phyloP scores from a whole-genome alignment of 2,888 invertebrate species.

The Macrosoma leucophasiata region DNA sequence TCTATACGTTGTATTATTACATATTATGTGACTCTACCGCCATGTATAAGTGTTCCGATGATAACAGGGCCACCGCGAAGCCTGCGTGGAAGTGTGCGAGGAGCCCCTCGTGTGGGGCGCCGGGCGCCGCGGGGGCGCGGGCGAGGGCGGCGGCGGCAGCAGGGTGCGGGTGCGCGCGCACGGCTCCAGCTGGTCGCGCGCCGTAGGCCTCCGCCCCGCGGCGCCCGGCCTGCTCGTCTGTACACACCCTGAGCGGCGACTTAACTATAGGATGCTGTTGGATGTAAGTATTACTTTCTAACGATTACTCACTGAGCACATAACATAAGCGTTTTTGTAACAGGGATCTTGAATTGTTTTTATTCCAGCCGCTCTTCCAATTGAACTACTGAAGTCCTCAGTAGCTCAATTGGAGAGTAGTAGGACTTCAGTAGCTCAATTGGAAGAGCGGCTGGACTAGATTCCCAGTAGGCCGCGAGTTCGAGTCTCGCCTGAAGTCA shows the following conservation, averaged over 20 bases:
- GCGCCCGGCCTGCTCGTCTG: conserved; percentile 85
- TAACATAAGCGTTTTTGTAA: background rate
- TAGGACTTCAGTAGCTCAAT: too few relatives aligned
- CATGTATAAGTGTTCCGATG: too few relatives aligned
- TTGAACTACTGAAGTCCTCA: too few relatives aligned
- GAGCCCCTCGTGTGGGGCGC: conserved; percentile 80
- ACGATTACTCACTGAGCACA: conserved; percentile 75
- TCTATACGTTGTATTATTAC: too few relatives aligned
- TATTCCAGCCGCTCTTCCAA: too few relatives aligned
- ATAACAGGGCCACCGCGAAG: conserved; percentile 79
- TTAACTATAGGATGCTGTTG: conserved; percentile 83
- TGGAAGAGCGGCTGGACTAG: too few relatives aligned
- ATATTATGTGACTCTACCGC: too few relatives aligned
- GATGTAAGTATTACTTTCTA: conserved; percentile 59
- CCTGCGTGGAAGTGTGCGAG: conserved; percentile 71
- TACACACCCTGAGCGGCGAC: conserved; percentile 81
- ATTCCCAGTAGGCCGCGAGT: too few relatives aligned
- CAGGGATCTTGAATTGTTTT: background rate
- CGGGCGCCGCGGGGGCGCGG: conserved; percentile 31
- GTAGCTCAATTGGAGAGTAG: too few relatives aligned
- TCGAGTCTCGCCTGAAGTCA: too few relatives aligned
- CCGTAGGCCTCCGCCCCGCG: conserved; percentile 80
- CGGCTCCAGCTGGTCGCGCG: conserved; percentile 79
- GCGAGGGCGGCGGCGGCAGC: conserved; percentile 41
- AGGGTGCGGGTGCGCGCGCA: conserved; percentile 71